phyloP scores from a whole-genome alignment of 30 jellyfish, hydroid and myxozoan genomes.

The Catostylus mosaicus region DNA sequence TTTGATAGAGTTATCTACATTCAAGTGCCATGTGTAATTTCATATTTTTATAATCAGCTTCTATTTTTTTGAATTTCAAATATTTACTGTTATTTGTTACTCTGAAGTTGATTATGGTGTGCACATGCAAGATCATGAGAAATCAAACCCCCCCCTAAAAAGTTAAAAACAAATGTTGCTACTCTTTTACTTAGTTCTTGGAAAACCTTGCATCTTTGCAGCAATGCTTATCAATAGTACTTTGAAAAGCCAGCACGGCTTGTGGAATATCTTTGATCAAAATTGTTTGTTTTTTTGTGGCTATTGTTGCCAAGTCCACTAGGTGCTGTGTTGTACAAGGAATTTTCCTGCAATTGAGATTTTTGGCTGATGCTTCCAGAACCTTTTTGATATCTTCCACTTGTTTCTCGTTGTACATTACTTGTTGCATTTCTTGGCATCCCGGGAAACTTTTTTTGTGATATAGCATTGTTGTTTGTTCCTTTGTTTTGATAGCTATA shows the following conservation, averaged over 20 bases:
- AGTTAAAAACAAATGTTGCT: too few species aligned
- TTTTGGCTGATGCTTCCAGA: neutral
- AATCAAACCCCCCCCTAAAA: too few species aligned
- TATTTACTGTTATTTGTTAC: too few species aligned
- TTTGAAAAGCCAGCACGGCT: slow-evolving; percentile 25
- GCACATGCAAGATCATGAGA: too few species aligned
- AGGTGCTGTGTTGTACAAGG: neutral
- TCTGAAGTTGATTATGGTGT: too few species aligned
- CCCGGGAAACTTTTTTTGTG: neutral
- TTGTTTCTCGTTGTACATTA: neutral
- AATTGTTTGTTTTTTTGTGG: neutral
- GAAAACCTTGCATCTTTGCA: too few species aligned
- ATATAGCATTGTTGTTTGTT: neutral
- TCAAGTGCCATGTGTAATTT: too few species aligned
- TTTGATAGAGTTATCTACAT: too few species aligned
- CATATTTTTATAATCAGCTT: too few species aligned
- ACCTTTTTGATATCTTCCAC: neutral
- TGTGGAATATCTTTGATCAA: neutral
- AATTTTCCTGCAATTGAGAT: neutral
- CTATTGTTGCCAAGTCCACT: neutral
- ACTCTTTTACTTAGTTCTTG: too few species aligned
- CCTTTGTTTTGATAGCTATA: slow-evolving; percentile 36
- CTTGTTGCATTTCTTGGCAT: neutral
- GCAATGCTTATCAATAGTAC: slow-evolving; percentile 11
- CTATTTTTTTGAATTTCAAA: too few species aligned